Evolutionary conservation across 2,888 invertebrate species (phyloP).

Genomic region (Drosophila percnosoma): DNA sequence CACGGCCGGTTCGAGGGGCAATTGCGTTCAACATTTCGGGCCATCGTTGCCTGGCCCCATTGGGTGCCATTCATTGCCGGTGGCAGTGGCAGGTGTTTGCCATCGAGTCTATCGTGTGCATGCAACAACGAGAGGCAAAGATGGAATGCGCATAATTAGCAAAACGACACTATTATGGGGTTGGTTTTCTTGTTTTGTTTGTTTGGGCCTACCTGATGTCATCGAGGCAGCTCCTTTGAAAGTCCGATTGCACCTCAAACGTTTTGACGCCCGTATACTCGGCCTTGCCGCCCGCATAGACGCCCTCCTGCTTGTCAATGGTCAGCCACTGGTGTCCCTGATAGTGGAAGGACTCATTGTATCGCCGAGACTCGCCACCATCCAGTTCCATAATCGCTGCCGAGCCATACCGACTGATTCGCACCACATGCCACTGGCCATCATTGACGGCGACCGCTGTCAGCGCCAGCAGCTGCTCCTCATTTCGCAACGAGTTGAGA

Average conservation of each 20-base stretch:
- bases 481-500: slow-evolving; percentile 94
- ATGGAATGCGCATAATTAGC: slow-evolving; percentile 38
- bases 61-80: slow-evolving; percentile 97
- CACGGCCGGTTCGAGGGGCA: slow-evolving; percentile 98
- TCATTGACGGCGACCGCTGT: slow-evolving; percentile 95
- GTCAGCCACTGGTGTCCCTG: slow-evolving; percentile 95
- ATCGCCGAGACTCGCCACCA: slow-evolving; percentile 96
- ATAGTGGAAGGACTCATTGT: slow-evolving; percentile 95
- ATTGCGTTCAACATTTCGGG: slow-evolving; percentile 94
- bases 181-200: no score
- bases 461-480: slow-evolving; percentile 94
- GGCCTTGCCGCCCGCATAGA: slow-evolving; percentile 97
- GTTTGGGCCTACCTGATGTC: slow-evolving; percentile 85
- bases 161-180: background rate
- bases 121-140: slow-evolving; percentile 18
- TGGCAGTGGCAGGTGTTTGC: slow-evolving; percentile 96
- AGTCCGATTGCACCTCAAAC: slow-evolving; percentile 96
- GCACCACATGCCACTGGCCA: slow-evolving; percentile 98
- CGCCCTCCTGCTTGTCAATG: slow-evolving; percentile 96
- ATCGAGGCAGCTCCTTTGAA: slow-evolving; percentile 93
- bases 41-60: slow-evolving; percentile 97
- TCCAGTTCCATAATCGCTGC: slow-evolving; percentile 96
- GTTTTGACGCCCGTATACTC: slow-evolving; percentile 97
- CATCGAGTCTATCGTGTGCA: slow-evolving; percentile 89
- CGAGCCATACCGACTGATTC: slow-evolving; percentile 95